Base-by-base conservation (phyloP, 1,140 invertebrate genomes). In the Drosophila auraria region DNA sequence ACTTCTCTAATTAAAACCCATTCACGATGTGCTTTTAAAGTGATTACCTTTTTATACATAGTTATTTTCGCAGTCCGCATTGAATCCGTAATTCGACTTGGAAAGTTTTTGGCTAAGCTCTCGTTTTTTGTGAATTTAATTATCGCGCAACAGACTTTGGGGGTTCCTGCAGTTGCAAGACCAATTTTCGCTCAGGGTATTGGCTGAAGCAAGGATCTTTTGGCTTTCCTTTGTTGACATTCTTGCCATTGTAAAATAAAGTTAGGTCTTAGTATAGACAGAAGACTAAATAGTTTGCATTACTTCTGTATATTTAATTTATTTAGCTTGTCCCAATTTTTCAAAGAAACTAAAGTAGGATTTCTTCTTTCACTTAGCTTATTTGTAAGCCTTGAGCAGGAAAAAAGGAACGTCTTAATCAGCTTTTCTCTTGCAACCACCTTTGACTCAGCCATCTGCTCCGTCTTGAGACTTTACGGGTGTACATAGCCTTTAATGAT, bases 91-190 rank as follows among this genome's bases (percentile, higher is more conserved):
- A 73, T 47, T 61, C 45, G 38, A 61, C 61, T 59, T 23, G 54
- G 15, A 72, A 73, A 73, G 45, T 69, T 60, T 61, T 72, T 50
- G 14, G 17, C 38, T 17, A 6, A 45, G 30, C 47, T 53, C 20
- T 17, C 11, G 23, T 8, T 50, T 73, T 72, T 62, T 45, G 68
- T n/a, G 54, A 60, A 73, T 61, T 61, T 61, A 73, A 73, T 73
- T 73, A 73, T 73, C 38, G 36, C 38, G 36, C 65, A n/a, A 33
- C 27, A 36, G 40, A 12, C 66, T 6, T 50, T n/a, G 1, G 27
- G 17, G 14, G 9, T 5, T 23, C 6, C 51, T 33, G 36, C 15
- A 50, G 25, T 14, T 42, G 61, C 23, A 50, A 57, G n/a, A 51
- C 53, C 38, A 51, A 38, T 38, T 72, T 58, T 27, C 20, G 15